phyloP scores from a whole-genome alignment of 2,888 invertebrate genomes.

The Epirrita christyi region DNA sequence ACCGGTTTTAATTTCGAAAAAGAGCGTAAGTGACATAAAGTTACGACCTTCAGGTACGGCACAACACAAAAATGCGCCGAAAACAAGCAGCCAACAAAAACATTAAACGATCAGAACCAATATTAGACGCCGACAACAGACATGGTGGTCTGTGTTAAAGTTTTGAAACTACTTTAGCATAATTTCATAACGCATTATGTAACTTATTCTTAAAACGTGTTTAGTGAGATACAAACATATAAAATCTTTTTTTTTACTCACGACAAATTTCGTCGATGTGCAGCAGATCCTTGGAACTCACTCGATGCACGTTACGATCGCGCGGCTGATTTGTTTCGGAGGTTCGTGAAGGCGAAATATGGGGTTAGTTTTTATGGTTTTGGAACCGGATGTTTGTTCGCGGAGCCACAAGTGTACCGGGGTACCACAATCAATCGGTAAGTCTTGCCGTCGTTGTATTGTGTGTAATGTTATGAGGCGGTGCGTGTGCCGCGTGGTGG shows the following conservation, averaged over 20 bases:
- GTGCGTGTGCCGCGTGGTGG: constrained; percentile 71
- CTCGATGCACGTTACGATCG: constrained; percentile 56
- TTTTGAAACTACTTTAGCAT: constrained; percentile 53
- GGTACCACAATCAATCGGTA: constrained; percentile 59
- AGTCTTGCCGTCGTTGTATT: constrained; percentile 37
- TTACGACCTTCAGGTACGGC: constrained; percentile 66
- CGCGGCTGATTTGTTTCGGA: constrained; percentile 46
- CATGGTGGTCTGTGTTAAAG: constrained; percentile 37
- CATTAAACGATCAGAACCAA: constrained; percentile 39
- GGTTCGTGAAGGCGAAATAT: constrained; percentile 39
- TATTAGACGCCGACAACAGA: constrained; percentile 22
- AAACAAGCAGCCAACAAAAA: constrained; percentile 55
- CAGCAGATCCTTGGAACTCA: constrained; percentile 56
- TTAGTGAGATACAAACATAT: constrained; percentile 42
- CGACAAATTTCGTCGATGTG: constrained; percentile 58
- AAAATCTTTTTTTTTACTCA: constrained; percentile 58
- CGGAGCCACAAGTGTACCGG: constrained; percentile 51
- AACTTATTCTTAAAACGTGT: constrained; percentile 48
- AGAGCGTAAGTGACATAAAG: constrained; percentile 76
- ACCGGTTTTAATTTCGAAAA: constrained; percentile 80
- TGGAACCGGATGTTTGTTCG: constrained; percentile 46
- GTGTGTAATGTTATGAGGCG: constrained; percentile 42
- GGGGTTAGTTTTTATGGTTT: constrained; percentile 48
- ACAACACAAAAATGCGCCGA: constrained; percentile 46
- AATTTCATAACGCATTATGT: constrained; percentile 48